Conservation (phyloP, 2,797 vertebrate species). For the Bradypus variegatus region DNA sequence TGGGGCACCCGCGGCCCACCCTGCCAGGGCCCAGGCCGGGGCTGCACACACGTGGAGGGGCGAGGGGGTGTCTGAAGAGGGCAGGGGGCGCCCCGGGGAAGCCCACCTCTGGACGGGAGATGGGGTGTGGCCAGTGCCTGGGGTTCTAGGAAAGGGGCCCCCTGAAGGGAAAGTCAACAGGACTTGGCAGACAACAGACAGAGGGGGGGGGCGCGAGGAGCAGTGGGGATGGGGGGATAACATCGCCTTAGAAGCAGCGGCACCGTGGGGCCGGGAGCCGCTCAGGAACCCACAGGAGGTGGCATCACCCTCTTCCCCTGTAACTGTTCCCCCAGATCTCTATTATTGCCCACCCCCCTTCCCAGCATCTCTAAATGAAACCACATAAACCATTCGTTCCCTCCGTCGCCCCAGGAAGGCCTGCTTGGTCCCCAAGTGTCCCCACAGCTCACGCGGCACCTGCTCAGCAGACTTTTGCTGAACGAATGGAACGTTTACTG, state of each 20-base stretch:
- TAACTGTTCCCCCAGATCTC: not conserved
- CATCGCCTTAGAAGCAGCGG: not conserved
- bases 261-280: not conserved
- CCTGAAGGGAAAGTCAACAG: not conserved
- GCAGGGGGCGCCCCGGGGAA: too few species aligned
- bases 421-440: not conserved
- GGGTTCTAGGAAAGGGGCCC: not conserved
- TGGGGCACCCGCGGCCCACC: too few species aligned
- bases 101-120: too few species aligned
- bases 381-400: not conserved
- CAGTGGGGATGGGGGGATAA: not conserved
- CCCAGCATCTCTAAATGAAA: not conserved
- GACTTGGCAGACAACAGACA: not conserved
- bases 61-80: too few species aligned
- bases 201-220: not conserved
- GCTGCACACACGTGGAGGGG: too few species aligned
- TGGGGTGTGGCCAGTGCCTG: too few species aligned
- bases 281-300: too few species aligned
- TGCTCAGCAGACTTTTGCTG: not conserved
- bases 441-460: not conserved
- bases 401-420: too few species aligned
- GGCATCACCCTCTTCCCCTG: not conserved
- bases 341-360: not conserved
- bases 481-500: not conserved
- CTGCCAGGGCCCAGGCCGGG: too few species aligned